These are phyloP conservation scores for Porites cylindrica DNA, from an alignment of 92 coral and sea anemone genomes.

Conservation along the genomic window DNA sequence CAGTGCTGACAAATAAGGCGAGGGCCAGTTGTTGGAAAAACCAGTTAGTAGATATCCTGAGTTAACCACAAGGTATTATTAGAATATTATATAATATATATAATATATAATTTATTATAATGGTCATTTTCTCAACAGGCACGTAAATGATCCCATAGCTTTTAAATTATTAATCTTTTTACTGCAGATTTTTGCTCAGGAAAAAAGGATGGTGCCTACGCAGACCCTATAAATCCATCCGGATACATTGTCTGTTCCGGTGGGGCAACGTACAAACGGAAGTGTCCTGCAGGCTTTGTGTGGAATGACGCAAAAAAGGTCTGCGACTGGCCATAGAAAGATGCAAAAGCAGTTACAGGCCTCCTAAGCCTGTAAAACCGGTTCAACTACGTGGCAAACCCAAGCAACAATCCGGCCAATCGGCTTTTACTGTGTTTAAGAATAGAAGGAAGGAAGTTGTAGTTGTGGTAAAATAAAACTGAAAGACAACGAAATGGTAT, in stretches of 20 bases:
- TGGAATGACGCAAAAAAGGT: constrained; percentile 19
- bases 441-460: no score
- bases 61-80: no score
- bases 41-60: no score
- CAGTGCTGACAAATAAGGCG: no score
- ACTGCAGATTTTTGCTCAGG: constrained; percentile 23
- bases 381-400: not conserved
- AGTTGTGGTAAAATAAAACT: no score
- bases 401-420: not conserved
- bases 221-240: constrained; percentile 29
- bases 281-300: not conserved
- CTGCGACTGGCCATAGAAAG: constrained; percentile 31
- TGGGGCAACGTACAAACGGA: constrained; percentile 2
- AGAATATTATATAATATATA: no score
- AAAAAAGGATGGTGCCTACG: constrained; percentile 22
- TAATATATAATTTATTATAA: no score
- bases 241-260: constrained; percentile 19
- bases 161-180: no score
- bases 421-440: not conserved
- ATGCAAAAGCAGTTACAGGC: not conserved
- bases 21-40: no score
- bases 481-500: no score
- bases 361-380: not conserved
- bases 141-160: no score
- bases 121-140: no score